Base-by-base conservation (phyloP, 1,140 invertebrate species). In the Galendromus occidentalis region DNA sequence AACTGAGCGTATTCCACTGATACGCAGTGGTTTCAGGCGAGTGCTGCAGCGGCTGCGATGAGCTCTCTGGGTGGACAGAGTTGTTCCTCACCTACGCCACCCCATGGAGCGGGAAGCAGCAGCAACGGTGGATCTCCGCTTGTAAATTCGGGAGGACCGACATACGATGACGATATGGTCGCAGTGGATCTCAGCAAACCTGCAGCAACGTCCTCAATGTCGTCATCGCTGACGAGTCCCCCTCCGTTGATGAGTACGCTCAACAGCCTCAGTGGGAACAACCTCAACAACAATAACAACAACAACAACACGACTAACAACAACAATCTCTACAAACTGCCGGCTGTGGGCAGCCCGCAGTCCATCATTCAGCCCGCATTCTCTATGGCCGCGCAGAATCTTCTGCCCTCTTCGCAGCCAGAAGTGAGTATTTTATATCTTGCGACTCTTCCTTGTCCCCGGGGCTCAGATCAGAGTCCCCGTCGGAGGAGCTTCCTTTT, bases 111-210 rank as follows among this genome's bases (percentile, higher is more conserved):
- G 33, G 33, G 33, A 39, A 39, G 33, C 9, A 39, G 33, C 33
- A 39, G 33, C 33, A 39, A 39, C 33, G 33, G 33, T 39, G 33
- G 33, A 39, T 39, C 33, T 39, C 33, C 33, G 33, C 4, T 39
- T 39, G 33, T 39, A 9, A 39, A 39, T 39, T 39, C 33, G 9
- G 51, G 14, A 59, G 51, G 51, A 17, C 33, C 51, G 20, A 14
- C 25, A 17, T 14, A 59, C 17, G 33, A 33, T 22, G 51, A 59
- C 51, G 51, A 59, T 33, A 59, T 59, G 51, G 51, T 59, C 25
- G 51, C 51, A 25, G 51, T 59, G 33, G 51, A 59, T 59, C 51
- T 59, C 51, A 59, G 17, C 2, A 59, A 59, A 59, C 51, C 51
- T 25, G 33, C 51, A 25, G 45, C 28, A 14, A 28, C 28, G 45